Percentiles rank a stretch among this genome's conserved stretches.
Conservation (phyloP, 2,113 vertebrate genomes). For the Indri indri region DNA sequence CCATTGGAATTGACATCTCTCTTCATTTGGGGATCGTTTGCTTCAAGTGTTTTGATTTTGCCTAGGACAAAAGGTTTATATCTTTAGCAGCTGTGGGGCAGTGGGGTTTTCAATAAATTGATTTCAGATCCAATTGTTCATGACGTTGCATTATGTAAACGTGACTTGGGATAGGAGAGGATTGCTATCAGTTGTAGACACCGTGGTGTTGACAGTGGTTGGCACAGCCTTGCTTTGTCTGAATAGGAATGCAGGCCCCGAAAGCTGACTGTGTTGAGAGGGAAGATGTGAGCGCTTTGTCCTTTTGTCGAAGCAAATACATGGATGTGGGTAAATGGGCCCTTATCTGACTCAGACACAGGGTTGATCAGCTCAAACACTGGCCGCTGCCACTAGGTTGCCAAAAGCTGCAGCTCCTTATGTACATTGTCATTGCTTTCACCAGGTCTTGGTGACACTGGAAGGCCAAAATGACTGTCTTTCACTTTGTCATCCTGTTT, state of each 20-base stretch:
- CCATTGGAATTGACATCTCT: background rate
- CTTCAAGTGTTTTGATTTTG: background rate
- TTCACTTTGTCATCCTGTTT: background rate
- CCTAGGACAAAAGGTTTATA: background rate
- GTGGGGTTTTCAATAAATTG: background rate
- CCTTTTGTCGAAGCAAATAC: slow-evolving; percentile 16
- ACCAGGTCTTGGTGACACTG: background rate
- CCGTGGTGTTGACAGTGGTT: slow-evolving; percentile 44
- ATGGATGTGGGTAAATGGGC: background rate
- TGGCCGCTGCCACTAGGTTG: background rate
- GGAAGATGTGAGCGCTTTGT: slow-evolving; percentile 18
- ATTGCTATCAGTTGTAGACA: slow-evolving; percentile 63
- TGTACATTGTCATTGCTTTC: background rate
- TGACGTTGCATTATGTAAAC: background rate
- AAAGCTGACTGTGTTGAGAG: background rate
- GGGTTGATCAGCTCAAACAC: background rate
- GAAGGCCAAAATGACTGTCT: background rate
- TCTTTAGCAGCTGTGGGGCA: background rate
- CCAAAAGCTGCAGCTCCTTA: background rate
- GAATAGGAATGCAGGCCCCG: slow-evolving; percentile 33
- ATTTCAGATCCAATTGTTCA: background rate
- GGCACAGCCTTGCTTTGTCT: slow-evolving; percentile 56
- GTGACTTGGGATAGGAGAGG: background rate
- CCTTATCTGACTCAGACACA: slow-evolving; percentile 26
- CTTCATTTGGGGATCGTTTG: background rate